phyloP scores from a whole-genome alignment of 2,888 invertebrate genomes.

The Drosophila atroscutellata region DNA sequence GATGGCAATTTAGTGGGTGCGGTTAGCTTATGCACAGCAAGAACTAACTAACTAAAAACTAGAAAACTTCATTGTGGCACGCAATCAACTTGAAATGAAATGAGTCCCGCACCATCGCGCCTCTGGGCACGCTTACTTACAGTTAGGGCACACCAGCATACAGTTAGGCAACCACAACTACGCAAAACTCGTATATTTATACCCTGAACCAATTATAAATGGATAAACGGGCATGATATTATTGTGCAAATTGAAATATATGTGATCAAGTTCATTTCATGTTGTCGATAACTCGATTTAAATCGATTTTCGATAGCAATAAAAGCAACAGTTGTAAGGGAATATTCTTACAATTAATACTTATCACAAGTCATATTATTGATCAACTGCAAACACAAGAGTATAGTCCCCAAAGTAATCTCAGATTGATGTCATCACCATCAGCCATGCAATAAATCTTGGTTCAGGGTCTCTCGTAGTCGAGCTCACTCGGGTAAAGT shows the following conservation, averaged over 20 bases:
- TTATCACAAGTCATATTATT: background rate
- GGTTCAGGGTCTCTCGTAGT: background rate
- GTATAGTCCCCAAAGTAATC: background rate
- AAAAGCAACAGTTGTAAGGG: background rate
- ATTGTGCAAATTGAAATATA: background rate
- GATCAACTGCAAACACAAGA: background rate
- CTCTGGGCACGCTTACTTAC: conserved; percentile 34
- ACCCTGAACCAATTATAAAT: background rate
- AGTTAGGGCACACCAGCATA: conserved; percentile 2
- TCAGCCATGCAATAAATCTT: background rate
- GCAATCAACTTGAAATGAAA: conserved; percentile 15
- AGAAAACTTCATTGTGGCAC: background rate
- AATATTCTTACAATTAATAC: background rate
- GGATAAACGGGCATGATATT: background rate
- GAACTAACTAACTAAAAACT: conserved; percentile 24
- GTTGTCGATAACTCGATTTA: background rate
- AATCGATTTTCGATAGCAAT: background rate
- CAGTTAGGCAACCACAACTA: background rate
- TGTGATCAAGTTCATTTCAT: background rate
- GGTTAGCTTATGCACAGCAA: conserved; percentile 10
- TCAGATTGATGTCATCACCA: background rate
- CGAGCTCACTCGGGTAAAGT: background rate
- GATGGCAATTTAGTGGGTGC: conserved; percentile 23
- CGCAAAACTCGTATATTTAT: background rate
- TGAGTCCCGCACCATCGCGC: conserved; percentile 37